These are phyloP conservation scores for Himantopus leucocephalus DNA, from an alignment of 2,113 vertebrate species.

Conservation along the genomic window DNA sequence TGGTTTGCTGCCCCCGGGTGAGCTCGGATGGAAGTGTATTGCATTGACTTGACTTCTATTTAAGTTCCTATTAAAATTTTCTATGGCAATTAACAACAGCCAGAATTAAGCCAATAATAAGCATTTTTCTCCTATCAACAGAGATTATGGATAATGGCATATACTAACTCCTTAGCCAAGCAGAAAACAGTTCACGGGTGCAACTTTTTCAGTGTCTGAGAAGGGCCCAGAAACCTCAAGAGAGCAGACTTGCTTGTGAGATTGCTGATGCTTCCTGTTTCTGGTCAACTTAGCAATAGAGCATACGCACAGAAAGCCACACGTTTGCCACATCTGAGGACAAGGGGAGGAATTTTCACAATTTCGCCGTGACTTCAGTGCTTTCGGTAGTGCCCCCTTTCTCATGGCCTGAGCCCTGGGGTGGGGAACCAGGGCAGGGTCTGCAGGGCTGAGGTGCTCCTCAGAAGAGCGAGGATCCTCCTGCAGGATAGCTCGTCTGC, in stretches of 20 bases:
- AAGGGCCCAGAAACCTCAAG: not conserved
- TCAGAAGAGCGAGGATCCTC: not conserved
- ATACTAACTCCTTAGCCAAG: not conserved
- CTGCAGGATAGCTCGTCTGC: not conserved
- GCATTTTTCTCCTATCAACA: not conserved
- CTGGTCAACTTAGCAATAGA: not conserved
- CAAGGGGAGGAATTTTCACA: not conserved
- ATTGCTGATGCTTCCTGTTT: not conserved
- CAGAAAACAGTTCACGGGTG: not conserved
- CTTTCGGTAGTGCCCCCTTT: not conserved
- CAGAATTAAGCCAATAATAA: not conserved
- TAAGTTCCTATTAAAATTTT: not conserved
- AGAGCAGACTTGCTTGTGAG: not conserved
- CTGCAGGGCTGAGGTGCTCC: not conserved
- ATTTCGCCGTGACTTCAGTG: not conserved
- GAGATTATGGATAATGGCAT: not conserved
- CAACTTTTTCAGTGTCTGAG: not conserved
- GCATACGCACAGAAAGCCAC: not conserved
- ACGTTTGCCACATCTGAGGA: not conserved
- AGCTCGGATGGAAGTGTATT: conserved; percentile 1
- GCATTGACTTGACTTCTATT: not conserved
- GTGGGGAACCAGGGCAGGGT: not conserved
- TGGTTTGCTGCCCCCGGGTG: not conserved
- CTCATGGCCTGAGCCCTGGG: not conserved
- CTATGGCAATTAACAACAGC: not conserved